Base-by-base conservation (phyloP, 2,888 invertebrate species). In the Blera fallax region DNA sequence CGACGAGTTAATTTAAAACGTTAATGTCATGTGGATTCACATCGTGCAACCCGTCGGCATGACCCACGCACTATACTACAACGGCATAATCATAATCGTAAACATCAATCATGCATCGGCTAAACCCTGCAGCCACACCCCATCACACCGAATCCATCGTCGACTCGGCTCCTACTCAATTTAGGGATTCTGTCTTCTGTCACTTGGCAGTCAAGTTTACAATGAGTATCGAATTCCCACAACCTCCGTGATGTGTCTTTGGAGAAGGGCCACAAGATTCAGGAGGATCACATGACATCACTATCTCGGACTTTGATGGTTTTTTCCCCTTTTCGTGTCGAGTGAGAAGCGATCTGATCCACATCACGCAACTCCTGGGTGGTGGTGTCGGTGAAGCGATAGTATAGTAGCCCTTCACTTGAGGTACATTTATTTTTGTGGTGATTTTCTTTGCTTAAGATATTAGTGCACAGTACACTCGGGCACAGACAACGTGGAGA, bases 121-220 rank as follows among this genome's bases (percentile, higher is more conserved):
- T 40, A 43, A 64, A 14, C 34, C 34, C 27, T 18, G 37, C 45
- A 2, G 21, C 16, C 50, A 56, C 74, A 34, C 32, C 69, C 60
- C 48, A 11, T 52, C 64, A 37, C 78, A 27, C 52, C 48, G 64
- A 52, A n/a, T 16, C 32, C 32, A 69, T 52, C 60, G 34, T 54
- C 43, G 18, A 43, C 45, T 18, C 8, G 37, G 29, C 29, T 67
- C 58, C 60, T 48, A 45, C 65, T 79, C 64, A 65, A 65, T 58
- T 83, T 43, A 7, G 73, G 54, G 67, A 73, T 73, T 79, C 64
- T 60, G 80, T 80, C 50, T 43, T 45, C 62, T 80, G 84, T 84
- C 84, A 80, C 18, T 73, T 70, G 80, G 37, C 58, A 80, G 84
- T 84, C 84, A 74, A 80, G 80, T 85, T 85, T 81, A 81, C 40